Evolutionary conservation across 1,140 invertebrate genomes (phyloP).

Genomic region (Carposina sasakii): DNA sequence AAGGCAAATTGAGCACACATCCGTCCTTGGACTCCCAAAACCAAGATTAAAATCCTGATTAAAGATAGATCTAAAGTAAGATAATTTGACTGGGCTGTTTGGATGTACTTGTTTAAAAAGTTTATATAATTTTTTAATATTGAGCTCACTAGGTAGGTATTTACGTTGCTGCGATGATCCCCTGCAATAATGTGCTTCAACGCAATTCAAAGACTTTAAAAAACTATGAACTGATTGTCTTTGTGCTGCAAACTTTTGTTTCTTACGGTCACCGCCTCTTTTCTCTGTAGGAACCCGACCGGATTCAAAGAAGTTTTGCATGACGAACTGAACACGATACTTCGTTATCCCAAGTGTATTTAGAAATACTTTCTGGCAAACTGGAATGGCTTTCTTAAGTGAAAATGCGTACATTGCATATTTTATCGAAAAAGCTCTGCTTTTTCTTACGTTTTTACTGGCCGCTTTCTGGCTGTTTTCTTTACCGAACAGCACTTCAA

Average conservation of each 20-base stretch:
- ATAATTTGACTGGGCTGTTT: slow-evolving; percentile 12
- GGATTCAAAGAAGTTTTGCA: slow-evolving; percentile 4
- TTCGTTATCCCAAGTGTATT: slow-evolving; percentile 2
- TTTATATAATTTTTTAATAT: slow-evolving; percentile 7
- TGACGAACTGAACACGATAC: slow-evolving; percentile 2
- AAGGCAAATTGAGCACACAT: slow-evolving; percentile 1
- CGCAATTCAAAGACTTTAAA: slow-evolving; percentile 3
- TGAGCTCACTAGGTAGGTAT: slow-evolving; percentile 1
- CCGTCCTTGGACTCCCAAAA: slow-evolving; percentile 1
- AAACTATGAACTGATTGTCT: slow-evolving; percentile 7
- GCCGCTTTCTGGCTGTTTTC: background rate
- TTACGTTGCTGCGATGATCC: slow-evolving; percentile 4
- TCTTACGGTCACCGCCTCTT: slow-evolving; percentile 6
- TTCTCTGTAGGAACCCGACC: background rate
- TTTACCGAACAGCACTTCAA: no score
- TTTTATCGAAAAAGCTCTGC: background rate
- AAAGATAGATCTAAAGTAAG: slow-evolving; percentile 1
- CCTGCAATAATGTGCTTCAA: slow-evolving; percentile 10
- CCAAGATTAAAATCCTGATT: slow-evolving; percentile 1
- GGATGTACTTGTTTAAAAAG: background rate
- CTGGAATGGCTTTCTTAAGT: background rate
- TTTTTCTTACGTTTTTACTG: background rate
- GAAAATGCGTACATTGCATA: slow-evolving; percentile 7
- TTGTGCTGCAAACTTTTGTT: background rate
- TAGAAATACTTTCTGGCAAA: slow-evolving; percentile 7